These are phyloP conservation scores for Rhogogaster chlorosoma DNA, from an alignment of 2,888 invertebrate genomes.

Conservation along the genomic window DNA sequence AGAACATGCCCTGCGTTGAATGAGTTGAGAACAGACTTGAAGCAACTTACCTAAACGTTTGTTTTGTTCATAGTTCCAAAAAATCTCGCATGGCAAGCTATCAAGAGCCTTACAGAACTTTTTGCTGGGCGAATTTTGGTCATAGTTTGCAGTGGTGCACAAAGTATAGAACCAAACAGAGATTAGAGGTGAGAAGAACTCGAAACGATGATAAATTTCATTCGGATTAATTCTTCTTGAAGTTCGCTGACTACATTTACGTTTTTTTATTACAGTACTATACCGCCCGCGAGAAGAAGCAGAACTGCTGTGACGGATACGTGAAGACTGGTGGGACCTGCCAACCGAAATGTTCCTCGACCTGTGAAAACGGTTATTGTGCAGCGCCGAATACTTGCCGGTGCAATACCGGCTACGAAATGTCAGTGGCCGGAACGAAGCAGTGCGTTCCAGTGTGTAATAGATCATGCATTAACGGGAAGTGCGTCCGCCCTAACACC, in stretches of 20 bases:
- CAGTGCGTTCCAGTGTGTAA: background rate
- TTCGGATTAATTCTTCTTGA: background rate
- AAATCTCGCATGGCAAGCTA: background rate
- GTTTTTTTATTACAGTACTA: background rate
- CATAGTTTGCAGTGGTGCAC: background rate
- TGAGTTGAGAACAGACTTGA: background rate
- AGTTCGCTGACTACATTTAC: slow-evolving; percentile 77
- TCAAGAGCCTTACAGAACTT: background rate
- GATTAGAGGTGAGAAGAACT: background rate
- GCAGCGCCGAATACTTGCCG: slow-evolving; percentile 64
- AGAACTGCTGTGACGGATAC: background rate
- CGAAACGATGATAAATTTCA: background rate
- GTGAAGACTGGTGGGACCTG: slow-evolving; percentile 76
- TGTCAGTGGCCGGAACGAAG: background rate
- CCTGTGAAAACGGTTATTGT: slow-evolving; percentile 76
- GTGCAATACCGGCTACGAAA: slow-evolving; percentile 5
- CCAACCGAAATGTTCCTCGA: slow-evolving; percentile 73
- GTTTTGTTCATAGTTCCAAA: background rate
- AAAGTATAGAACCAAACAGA: background rate
- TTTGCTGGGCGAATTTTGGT: background rate
- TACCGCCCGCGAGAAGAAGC: background rate
- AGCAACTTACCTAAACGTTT: background rate
- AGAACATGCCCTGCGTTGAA: background rate
- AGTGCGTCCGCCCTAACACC: slow-evolving; percentile 79
- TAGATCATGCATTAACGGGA: slow-evolving; percentile 73